Conservation (phyloP, 2,888 invertebrate genomes). For the Limulus polyphemus region DNA sequence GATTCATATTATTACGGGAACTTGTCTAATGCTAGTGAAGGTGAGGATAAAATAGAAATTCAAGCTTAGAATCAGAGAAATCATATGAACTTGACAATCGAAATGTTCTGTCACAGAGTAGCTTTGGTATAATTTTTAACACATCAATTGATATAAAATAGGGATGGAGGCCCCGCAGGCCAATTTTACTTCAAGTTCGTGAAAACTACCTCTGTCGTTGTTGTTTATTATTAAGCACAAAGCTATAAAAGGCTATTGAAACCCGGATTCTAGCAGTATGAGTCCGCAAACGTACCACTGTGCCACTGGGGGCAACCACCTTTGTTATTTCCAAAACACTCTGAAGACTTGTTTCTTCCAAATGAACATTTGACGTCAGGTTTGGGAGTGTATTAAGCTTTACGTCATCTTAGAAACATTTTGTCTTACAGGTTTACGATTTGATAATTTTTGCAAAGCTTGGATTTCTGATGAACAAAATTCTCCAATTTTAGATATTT, state of each 20-base stretch:
- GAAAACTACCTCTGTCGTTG: slow-evolving; percentile 53
- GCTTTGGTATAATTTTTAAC: slow-evolving; percentile 22
- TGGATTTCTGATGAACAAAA: slow-evolving; percentile 84
- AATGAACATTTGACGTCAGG: slow-evolving; percentile 63
- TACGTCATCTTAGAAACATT: slow-evolving; percentile 71
- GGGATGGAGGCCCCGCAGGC: slow-evolving; percentile 32
- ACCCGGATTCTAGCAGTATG: too few species aligned
- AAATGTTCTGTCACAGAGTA: slow-evolving; percentile 22
- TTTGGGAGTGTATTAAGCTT: slow-evolving; percentile 83
- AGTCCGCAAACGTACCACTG: too few species aligned
- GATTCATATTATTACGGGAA: slow-evolving; percentile 14
- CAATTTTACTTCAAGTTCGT: slow-evolving; percentile 44
- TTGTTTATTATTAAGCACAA: too few species aligned
- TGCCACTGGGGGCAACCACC: too few species aligned
- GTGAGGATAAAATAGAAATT: slow-evolving; percentile 19
- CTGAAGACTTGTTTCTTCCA: slow-evolving; percentile 75
- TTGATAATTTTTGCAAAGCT: slow-evolving; percentile 95
- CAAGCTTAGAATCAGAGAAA: slow-evolving; percentile 18
- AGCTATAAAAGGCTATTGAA: too few species aligned
- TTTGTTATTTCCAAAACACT: slow-evolving; percentile 65
- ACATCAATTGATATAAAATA: slow-evolving; percentile 28
- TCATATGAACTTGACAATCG: slow-evolving; percentile 22
- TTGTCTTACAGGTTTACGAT: slow-evolving; percentile 81
- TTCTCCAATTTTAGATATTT: slow-evolving; percentile 78
- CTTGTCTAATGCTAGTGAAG: slow-evolving; percentile 12